Evolutionary conservation across 2,113 vertebrate genomes (phyloP).

Genomic region (Tiliqua scincoides): DNA sequence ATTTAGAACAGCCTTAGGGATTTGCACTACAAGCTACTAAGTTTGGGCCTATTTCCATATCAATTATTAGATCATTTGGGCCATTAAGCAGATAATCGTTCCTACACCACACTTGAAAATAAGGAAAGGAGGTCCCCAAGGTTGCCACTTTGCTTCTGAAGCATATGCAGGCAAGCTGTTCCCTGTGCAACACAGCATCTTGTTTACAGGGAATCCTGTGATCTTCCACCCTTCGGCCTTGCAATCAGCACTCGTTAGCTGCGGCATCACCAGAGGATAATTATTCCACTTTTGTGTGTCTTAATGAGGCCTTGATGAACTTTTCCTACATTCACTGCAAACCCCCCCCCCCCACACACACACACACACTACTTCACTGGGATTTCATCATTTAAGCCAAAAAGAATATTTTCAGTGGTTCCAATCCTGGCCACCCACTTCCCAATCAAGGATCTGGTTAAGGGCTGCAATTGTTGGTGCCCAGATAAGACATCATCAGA

Average conservation of each 20-base stretch:
- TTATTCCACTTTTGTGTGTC: conserved; percentile 62
- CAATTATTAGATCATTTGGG: conserved; percentile 68
- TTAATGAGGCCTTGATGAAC: conserved; percentile 52
- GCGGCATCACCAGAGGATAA: conserved; percentile 64
- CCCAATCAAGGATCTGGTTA: no score
- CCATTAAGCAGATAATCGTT: conserved; percentile 70
- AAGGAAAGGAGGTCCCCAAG: conserved; percentile 64
- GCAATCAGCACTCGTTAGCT: conserved; percentile 67
- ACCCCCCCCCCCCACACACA: neutral
- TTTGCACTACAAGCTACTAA: conserved; percentile 47
- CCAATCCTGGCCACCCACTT: no score
- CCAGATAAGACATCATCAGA: no score
- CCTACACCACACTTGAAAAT: conserved; percentile 66
- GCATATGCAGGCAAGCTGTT: conserved; percentile 70
- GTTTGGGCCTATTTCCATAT: conserved; percentile 69
- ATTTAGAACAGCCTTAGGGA: conserved; percentile 48
- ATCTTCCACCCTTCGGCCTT: conserved; percentile 64
- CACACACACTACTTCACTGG: no score
- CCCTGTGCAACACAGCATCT: conserved; percentile 62
- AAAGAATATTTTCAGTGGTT: no score
- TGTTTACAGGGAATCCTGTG: conserved; percentile 74
- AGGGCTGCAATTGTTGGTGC: no score
- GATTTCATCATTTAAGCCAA: no score
- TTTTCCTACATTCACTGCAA: neutral
- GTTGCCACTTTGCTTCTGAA: conserved; percentile 66